A percentile compares a stretch with the other conserved stretches of the same genome.
Evolutionary conservation across 2,888 invertebrate genomes (phyloP).

Genomic region (Heteropelma amictum): DNA sequence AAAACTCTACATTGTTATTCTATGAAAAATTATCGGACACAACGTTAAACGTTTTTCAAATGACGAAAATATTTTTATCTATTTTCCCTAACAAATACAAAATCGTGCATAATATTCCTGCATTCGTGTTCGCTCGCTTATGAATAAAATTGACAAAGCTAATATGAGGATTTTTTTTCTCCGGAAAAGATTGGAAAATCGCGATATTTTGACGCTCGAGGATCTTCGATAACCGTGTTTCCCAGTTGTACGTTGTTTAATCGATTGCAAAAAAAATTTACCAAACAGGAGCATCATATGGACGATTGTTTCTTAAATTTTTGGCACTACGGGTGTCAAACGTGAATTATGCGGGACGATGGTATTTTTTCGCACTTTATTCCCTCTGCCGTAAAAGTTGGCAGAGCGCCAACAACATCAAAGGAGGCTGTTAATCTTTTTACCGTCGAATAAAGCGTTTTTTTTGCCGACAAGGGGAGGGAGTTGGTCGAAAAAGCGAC

Average conservation of each 20-base stretch:
- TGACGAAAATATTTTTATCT: background rate
- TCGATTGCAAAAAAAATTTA: too few species aligned
- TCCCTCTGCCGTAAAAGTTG: conserved; percentile 31
- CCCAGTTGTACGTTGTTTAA: background rate
- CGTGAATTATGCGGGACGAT: conserved; percentile 49
- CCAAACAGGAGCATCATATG: background rate
- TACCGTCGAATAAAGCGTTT: conserved; percentile 50
- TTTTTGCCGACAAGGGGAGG: background rate
- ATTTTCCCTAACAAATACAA: too few species aligned
- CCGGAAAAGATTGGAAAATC: background rate
- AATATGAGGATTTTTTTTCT: too few species aligned
- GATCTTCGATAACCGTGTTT: background rate
- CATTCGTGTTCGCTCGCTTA: too few species aligned
- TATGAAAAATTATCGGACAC: background rate
- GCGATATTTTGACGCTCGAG: background rate
- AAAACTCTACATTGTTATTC: too few species aligned
- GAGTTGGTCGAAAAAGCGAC: background rate
- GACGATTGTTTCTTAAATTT: conserved; percentile 48
- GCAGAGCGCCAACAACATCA: conserved; percentile 58
- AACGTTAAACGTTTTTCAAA: too few species aligned
- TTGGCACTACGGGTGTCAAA: conserved; percentile 36
- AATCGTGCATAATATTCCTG: too few species aligned
- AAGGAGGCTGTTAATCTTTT: conserved; percentile 62
- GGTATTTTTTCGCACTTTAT: conserved; percentile 55
- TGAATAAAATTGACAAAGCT: too few species aligned